Conservation (phyloP, 2,113 vertebrate species). For the Cavia aperea region DNA sequence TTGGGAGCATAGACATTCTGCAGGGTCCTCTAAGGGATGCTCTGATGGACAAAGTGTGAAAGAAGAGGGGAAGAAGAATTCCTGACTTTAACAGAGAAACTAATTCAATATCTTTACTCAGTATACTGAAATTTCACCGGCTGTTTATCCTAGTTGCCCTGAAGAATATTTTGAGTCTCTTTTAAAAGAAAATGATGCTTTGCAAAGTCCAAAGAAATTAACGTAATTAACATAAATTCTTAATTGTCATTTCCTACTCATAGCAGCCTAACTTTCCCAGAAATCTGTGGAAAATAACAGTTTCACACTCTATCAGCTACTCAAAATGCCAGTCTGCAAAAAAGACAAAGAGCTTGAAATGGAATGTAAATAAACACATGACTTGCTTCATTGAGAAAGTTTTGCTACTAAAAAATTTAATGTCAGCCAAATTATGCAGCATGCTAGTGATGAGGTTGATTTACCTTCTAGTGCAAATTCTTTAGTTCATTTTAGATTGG, state of each 20-base stretch:
- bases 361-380: neutral
- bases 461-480: neutral
- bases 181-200: conserved; percentile 14
- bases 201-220: conserved; percentile 4
- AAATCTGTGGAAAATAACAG: conserved; percentile 4
- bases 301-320: neutral
- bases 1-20: neutral
- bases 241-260: neutral
- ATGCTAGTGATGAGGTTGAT: neutral
- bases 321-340: neutral
- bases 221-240: neutral
- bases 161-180: neutral
- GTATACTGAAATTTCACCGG: neutral
- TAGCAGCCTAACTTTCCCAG: neutral
- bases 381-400: conserved; percentile 1
- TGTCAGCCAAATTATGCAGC: neutral
- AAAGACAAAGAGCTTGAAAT: neutral
- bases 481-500: neutral
- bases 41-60: neutral
- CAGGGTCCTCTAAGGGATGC: neutral
- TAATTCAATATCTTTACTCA: neutral
- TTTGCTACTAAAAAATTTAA: neutral
- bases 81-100: neutral
- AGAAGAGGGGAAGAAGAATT: neutral
- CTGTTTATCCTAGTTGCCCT: neutral